A percentile compares a stretch with the other conserved stretches of the same genome.
phyloP scores from a whole-genome alignment of 2,888 invertebrate genomes.

The Xanthia icteritia region DNA sequence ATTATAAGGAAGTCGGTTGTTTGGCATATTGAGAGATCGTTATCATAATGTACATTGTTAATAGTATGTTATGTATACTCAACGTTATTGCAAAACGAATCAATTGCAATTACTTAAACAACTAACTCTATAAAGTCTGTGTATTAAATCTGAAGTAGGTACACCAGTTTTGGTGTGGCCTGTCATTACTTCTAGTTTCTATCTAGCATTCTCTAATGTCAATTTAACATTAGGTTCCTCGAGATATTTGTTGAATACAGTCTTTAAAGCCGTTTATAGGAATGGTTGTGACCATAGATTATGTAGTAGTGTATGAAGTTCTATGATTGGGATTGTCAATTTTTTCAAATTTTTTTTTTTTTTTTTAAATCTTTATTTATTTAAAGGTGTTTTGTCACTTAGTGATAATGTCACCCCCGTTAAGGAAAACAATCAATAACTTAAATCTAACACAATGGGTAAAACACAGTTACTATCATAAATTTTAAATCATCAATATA shows the following conservation, averaged over 20 bases:
- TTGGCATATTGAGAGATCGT: constrained; percentile 22
- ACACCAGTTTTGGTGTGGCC: not conserved
- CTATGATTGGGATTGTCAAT: not conserved
- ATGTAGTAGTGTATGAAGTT: not conserved
- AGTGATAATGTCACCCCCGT: too few relatives aligned
- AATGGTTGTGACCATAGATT: not conserved
- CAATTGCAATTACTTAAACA: not conserved
- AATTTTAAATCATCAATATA: too few relatives aligned
- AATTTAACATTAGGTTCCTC: not conserved
- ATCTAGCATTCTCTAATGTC: not conserved
- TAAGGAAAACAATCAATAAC: too few relatives aligned
- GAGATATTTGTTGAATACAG: not conserved
- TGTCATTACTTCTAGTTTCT: not conserved
- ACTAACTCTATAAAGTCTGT: not conserved
- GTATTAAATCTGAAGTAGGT: not conserved
- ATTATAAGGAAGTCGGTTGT: constrained; percentile 16
- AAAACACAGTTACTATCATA: too few relatives aligned
- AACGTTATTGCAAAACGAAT: not conserved
- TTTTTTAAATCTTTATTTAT: too few relatives aligned
- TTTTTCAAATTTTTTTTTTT: not conserved
- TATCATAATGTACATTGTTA: constrained; percentile 23
- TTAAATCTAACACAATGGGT: too few relatives aligned
- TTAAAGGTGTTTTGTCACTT: too few relatives aligned
- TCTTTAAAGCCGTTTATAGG: not conserved
- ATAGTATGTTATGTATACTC: not conserved